Conservation (phyloP, 2,888 invertebrate species). For the Exephanes ischioxanthus region DNA sequence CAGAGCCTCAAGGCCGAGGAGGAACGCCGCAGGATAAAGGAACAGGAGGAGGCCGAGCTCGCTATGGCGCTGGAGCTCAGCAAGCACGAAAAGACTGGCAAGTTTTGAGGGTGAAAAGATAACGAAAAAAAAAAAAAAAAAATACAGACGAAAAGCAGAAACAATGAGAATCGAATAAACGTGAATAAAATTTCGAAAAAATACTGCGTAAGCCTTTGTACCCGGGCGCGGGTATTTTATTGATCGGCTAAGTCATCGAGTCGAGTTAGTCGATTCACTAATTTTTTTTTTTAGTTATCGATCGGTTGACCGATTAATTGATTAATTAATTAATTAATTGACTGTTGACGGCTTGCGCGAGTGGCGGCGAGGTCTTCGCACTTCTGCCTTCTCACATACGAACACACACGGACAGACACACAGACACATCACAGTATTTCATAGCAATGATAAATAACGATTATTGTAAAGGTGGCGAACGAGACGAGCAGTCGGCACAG, state of each 20-base stretch:
- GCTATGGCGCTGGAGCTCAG: slow-evolving; percentile 91
- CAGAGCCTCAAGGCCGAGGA: slow-evolving; percentile 89
- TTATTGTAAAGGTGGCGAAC: slow-evolving; percentile 26
- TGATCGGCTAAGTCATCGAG: background rate
- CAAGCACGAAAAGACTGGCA: slow-evolving; percentile 84
- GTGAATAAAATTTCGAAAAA: slow-evolving; percentile 9
- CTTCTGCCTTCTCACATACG: slow-evolving; percentile 54
- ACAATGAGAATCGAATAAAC: slow-evolving; percentile 20
- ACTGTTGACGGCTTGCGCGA: slow-evolving; percentile 1
- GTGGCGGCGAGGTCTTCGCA: slow-evolving; percentile 39
- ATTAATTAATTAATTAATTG: background rate
- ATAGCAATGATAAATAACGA: slow-evolving; percentile 42
- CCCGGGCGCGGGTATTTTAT: slow-evolving; percentile 3
- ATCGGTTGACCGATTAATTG: background rate
- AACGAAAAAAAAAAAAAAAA: slow-evolving; percentile 1
- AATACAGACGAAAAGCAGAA: background rate
- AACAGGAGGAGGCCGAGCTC: slow-evolving; percentile 90
- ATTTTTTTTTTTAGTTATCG: background rate
- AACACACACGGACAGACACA: slow-evolving; percentile 7
- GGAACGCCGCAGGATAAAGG: slow-evolving; percentile 87
- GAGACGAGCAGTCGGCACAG: slow-evolving; percentile 23
- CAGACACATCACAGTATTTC: slow-evolving; percentile 54
- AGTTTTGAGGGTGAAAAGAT: slow-evolving; percentile 64
- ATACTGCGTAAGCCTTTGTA: slow-evolving; percentile 27
- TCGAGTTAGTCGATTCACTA: no score